Evolutionary conservation across 2,797 vertebrate species (phyloP), one percentile per base, ranked within the genome.

Genomic region (Cyclura pinguis): DNA sequence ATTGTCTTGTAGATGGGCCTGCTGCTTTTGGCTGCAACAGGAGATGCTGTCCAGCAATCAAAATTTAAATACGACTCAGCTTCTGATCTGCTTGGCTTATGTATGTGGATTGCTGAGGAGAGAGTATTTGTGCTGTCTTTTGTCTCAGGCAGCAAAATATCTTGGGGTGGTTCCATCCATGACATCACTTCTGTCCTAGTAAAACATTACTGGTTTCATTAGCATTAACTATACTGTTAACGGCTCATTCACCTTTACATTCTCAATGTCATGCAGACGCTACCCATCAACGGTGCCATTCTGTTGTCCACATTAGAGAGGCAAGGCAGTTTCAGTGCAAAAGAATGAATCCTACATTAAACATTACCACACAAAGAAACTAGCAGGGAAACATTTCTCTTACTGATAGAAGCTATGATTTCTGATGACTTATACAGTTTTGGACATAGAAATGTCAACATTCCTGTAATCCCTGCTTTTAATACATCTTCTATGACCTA

Each of bases 401-500:
- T 72, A 80, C 38, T 35, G 52, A 32, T 35, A 29, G 4, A 50
- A 90, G 72, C 38, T 85, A 85, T 20, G 47, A 69, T 80, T 80
- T 80, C 62, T 59, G 89, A 90, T 80, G 35, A 90, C 52, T 86
- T 86, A 73, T 9, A 74, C 32, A 87, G 57, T 32, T 87, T 64
- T 67, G 80, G 69, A 64, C 42, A 67, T 52, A 64, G 62, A 82
- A 90, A 76, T 82, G 77, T 38, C 80, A 90, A 83, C 42, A 76
- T 55, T 52, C 57, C 24, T 47, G 74, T 80, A 90, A 87, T 86
- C 89, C 38, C 55, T 87, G 42, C 81, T 81, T 80, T 86, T 87
- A 87, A 67, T 82, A 83, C 59, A 87, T 86, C 80, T 82, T 86
- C 22, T 76, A 3, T 87, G 85, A 83, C 89, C 78, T 64, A 83